Percentiles rank a stretch among this genome's conserved stretches.
Evolutionary conservation across 2,113 vertebrate species (phyloP).

Genomic region (Oreocharis arfaki): DNA sequence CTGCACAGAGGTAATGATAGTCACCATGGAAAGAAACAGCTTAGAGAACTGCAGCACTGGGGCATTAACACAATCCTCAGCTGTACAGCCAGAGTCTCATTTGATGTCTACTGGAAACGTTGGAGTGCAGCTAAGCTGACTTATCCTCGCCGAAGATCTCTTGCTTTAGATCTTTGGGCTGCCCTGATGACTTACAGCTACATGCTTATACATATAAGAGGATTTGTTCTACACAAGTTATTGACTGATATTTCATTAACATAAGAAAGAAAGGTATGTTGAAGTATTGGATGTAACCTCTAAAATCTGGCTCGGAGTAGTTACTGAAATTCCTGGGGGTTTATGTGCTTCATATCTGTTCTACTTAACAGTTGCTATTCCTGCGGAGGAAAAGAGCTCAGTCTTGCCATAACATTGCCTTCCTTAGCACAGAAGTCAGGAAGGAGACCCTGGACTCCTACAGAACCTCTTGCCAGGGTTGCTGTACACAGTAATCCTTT

Average conservation of each 20-base stretch:
- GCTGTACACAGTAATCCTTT: background rate
- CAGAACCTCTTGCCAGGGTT: background rate
- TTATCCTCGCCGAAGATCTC: background rate
- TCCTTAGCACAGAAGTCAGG: background rate
- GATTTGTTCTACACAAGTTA: slow-evolving; percentile 2
- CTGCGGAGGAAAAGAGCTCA: background rate
- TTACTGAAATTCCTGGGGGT: background rate
- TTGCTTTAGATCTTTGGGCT: background rate
- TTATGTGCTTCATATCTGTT: background rate
- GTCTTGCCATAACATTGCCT: background rate
- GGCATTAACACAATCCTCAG: background rate
- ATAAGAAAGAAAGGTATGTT: background rate
- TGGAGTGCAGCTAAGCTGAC: background rate
- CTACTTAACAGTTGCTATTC: background rate
- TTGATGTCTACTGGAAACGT: background rate
- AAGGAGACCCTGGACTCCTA: background rate
- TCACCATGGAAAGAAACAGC: background rate
- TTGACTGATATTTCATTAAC: background rate
- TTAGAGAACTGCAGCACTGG: background rate
- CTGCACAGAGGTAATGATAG: background rate
- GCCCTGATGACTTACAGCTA: background rate
- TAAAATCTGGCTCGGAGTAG: background rate
- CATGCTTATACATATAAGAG: background rate
- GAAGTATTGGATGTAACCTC: background rate
- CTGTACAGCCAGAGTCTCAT: background rate